These are phyloP conservation scores for Thermophis baileyi DNA, from an alignment of 2,113 vertebrate genomes.

Conservation along the genomic window DNA sequence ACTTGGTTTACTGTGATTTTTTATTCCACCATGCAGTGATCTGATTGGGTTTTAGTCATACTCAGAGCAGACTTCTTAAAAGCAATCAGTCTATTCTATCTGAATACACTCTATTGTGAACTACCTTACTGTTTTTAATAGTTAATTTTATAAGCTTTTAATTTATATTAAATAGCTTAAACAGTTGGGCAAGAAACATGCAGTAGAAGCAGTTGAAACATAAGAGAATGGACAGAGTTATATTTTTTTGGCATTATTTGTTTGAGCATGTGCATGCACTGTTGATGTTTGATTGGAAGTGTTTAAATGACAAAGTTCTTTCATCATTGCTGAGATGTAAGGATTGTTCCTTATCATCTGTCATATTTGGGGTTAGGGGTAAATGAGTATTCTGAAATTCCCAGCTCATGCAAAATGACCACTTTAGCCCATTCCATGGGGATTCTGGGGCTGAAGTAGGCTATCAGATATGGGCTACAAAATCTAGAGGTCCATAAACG, in stretches of 20 bases:
- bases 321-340: background rate
- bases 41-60: background rate
- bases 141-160: background rate
- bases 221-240: background rate
- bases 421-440: background rate
- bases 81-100: background rate
- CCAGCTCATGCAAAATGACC: background rate
- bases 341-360: background rate
- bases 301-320: background rate
- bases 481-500: background rate
- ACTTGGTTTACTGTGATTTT: background rate
- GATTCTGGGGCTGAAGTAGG: background rate
- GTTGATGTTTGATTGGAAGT: background rate
- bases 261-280: background rate
- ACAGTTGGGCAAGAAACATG: background rate
- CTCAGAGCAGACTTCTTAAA: background rate
- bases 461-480: background rate
- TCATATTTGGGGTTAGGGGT: background rate
- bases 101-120: background rate
- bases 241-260: background rate
- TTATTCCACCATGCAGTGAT: background rate
- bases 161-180: background rate
- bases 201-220: background rate
- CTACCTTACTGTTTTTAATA: background rate
- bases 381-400: background rate